A percentile compares a stretch with the other conserved stretches of the same genome.
Conservation (phyloP, 2,797 vertebrate species). For the Acanthurus leucopareius region DNA sequence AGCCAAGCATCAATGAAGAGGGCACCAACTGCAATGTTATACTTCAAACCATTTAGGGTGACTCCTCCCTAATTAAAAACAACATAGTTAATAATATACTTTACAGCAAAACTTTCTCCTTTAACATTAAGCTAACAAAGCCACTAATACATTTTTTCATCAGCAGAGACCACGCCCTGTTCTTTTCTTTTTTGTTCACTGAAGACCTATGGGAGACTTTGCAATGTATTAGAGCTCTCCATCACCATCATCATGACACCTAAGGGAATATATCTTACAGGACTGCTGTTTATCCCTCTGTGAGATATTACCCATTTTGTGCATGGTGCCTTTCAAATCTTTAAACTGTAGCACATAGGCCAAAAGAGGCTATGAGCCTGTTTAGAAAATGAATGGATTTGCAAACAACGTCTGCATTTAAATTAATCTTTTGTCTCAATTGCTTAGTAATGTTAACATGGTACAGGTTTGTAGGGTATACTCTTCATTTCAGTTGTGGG, state of each 20-base stretch:
- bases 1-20: slow-evolving; percentile 89
- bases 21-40: slow-evolving; percentile 86
- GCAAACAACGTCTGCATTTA: background rate
- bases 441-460: background rate
- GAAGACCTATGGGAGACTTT: background rate
- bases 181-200: background rate
- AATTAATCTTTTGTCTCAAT: background rate
- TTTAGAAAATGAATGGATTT: background rate
- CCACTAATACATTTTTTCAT: background rate
- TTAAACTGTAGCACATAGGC: too few species aligned
- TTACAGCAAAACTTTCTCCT: background rate
- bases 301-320: too few species aligned
- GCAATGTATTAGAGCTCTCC: background rate
- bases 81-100: background rate
- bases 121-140: background rate
- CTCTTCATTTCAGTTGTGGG: background rate
- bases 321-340: too few species aligned
- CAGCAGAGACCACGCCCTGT: too few species aligned
- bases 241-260: background rate
- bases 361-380: too few species aligned
- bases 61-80: slow-evolving; percentile 81
- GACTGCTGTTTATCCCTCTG: background rate
- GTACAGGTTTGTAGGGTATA: background rate
- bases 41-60: slow-evolving; percentile 82
- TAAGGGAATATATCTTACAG: background rate